Evolutionary conservation across 2,113 vertebrate species (phyloP).

Genomic region (Okapia johnstoni): DNA sequence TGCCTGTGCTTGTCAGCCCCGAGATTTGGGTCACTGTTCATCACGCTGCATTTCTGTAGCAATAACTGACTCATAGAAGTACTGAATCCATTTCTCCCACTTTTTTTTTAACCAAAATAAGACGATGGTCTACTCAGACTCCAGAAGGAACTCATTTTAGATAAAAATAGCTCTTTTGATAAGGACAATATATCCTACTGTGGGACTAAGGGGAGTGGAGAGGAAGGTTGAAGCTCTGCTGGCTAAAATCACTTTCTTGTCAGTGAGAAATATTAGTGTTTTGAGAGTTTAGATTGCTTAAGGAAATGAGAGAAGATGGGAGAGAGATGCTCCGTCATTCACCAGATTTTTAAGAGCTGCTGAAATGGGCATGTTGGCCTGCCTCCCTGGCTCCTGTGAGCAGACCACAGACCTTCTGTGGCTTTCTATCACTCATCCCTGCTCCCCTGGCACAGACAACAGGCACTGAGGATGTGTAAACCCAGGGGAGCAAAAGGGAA

Average conservation of each 20-base stretch:
- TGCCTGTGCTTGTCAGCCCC: accelerated
- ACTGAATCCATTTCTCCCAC: background rate
- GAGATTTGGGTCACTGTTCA: background rate
- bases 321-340: background rate
- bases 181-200: background rate
- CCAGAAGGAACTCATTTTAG: background rate
- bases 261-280: background rate
- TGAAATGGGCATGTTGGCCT: background rate
- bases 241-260: background rate
- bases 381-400: background rate
- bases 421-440: background rate
- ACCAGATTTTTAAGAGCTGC: background rate
- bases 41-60: background rate
- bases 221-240: background rate
- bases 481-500: background rate
- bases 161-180: conserved; percentile 13
- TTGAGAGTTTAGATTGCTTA: background rate
- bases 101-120: background rate
- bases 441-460: background rate
- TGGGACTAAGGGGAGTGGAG: background rate
- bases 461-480: background rate
- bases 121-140: background rate
- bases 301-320: background rate
- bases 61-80: background rate
- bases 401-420: too few relatives aligned